Evolutionary conservation across 2,797 vertebrate species (phyloP).

Genomic region (Acanthopagrus latus): DNA sequence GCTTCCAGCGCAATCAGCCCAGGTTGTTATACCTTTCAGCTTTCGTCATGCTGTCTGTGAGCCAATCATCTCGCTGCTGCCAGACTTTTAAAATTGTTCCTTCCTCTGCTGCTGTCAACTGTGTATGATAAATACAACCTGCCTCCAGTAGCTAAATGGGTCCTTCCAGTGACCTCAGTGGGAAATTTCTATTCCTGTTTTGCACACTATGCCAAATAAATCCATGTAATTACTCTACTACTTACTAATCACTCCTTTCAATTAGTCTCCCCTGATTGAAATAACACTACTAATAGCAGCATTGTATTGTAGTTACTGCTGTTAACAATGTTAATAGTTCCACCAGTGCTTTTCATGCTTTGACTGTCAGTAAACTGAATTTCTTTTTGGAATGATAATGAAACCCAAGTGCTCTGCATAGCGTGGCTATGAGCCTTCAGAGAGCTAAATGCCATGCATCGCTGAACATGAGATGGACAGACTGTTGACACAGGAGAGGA

Average conservation of each 20-base stretch:
- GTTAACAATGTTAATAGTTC: conserved; percentile 3
- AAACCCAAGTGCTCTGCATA: not conserved
- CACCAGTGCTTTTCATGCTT: not conserved
- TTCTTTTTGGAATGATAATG: not conserved
- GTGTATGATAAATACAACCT: no score
- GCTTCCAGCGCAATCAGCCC: no score
- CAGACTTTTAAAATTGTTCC: no score
- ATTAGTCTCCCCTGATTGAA: not conserved
- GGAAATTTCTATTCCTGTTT: not conserved
- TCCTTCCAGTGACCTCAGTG: not conserved
- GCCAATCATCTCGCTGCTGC: not conserved
- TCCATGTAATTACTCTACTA: not conserved
- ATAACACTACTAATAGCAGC: not conserved
- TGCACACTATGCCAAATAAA: not conserved
- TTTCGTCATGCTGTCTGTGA: not conserved
- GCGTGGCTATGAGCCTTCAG: not conserved
- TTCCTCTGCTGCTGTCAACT: no score
- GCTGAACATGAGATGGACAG: not conserved
- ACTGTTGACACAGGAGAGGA: not conserved
- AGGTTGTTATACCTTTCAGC: no score
- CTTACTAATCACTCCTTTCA: not conserved
- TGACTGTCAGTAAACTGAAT: not conserved
- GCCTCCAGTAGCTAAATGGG: no score
- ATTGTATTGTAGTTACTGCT: not conserved
- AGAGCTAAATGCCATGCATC: not conserved